Conservation (phyloP, 2,888 invertebrate genomes). For the Hypomecis punctinalis region DNA sequence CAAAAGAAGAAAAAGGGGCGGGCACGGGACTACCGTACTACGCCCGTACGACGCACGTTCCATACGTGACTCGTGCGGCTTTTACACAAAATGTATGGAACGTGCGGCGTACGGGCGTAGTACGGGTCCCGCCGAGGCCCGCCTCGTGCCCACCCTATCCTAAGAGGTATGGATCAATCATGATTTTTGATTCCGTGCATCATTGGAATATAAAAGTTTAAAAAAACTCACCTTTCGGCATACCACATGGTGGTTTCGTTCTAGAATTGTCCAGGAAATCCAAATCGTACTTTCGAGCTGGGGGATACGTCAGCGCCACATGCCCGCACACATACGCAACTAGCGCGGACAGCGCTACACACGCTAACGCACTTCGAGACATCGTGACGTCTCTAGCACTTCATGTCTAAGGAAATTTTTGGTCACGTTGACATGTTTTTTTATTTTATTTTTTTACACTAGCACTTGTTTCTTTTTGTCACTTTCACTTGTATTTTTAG, state of each 20-base stretch:
- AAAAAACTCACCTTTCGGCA: slow-evolving; percentile 93
- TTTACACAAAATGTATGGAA: no score
- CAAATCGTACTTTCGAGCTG: slow-evolving; percentile 93
- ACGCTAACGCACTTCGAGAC: slow-evolving; percentile 54
- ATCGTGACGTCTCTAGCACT: slow-evolving; percentile 29
- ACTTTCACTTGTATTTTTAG: slow-evolving; percentile 12
- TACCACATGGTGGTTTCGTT: slow-evolving; percentile 96
- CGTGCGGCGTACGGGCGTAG: no score
- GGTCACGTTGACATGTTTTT: not conserved
- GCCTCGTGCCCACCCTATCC: no score
- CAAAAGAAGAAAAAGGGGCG: no score
- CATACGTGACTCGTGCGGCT: no score
- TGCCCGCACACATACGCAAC: slow-evolving; percentile 81
- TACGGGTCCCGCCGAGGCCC: no score
- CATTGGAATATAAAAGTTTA: no score
- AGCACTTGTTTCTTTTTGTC: not conserved
- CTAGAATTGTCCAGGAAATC: slow-evolving; percentile 97
- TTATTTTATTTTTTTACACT: not conserved
- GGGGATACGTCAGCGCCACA: slow-evolving; percentile 95
- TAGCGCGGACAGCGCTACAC: slow-evolving; percentile 58
- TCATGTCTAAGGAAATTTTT: slow-evolving; percentile 6
- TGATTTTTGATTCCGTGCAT: no score
- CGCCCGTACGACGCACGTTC: no score
- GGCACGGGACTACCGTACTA: no score
- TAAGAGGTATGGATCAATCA: no score